Evolutionary conservation across 2,113 vertebrate genomes (phyloP).

Genomic region (Dinomys branickii): DNA sequence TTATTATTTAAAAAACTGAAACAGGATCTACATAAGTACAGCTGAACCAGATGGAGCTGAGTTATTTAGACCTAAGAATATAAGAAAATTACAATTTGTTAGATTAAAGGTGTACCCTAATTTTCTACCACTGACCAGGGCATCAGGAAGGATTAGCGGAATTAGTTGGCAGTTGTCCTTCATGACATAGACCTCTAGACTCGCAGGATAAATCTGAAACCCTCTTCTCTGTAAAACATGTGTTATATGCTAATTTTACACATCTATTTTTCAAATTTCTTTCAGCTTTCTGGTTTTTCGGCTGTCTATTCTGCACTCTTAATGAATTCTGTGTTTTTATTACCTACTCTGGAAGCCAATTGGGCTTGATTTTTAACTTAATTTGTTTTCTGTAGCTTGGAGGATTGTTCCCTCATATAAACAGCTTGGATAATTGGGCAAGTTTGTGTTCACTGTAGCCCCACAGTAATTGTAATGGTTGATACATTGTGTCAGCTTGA

Average conservation of each 20-base stretch:
- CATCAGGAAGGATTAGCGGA: not conserved
- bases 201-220: not conserved
- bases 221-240: not conserved
- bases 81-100: slow-evolving; percentile 37
- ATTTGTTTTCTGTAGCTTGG: slow-evolving; percentile 52
- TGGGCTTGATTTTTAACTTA: slow-evolving; percentile 49
- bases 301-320: not conserved
- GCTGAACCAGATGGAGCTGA: slow-evolving; percentile 69
- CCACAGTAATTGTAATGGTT: not conserved
- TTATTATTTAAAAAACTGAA: slow-evolving; percentile 70
- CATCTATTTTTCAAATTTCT: not conserved
- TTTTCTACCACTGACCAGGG: not conserved
- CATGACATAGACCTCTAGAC: not conserved
- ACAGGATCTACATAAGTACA: slow-evolving; percentile 53
- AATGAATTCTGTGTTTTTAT: slow-evolving; percentile 64
- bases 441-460: slow-evolving; percentile 49
- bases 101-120: slow-evolving; percentile 19
- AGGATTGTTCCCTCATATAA: slow-evolving; percentile 33
- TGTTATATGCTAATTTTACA: slow-evolving; percentile 3
- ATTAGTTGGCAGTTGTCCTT: not conserved
- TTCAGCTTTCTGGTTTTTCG: not conserved
- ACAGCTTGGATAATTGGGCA: slow-evolving; percentile 32
- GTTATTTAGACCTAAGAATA: slow-evolving; percentile 62
- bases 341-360: slow-evolving; percentile 28
- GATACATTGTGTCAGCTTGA: too few relatives aligned